Evolutionary conservation across 2,888 invertebrate species (phyloP), one percentile per base, ranked within the genome.

Genomic region (Lathronympha strigana): DNA sequence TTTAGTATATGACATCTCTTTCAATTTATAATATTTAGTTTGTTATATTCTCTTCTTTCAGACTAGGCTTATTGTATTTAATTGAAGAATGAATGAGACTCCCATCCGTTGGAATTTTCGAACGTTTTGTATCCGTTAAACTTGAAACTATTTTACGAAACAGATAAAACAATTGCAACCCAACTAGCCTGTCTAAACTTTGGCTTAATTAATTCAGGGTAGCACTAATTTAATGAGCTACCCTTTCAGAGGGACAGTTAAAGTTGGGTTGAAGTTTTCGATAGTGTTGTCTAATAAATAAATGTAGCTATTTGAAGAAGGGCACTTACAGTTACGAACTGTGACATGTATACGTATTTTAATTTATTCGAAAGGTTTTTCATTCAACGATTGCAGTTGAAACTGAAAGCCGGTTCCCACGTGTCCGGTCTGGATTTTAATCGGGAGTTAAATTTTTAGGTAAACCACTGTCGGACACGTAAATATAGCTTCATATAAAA

Each of bases 181-280:
- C 60, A 60, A 66, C 66, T 61, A 61, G 53, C 38, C 54, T 47
- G 53, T 66, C 66, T 54, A 47, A 66, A 66, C 47, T 66, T 58
- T 25, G 60, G 21, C 47, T 61, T 60, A 66, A 66, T 60, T 66
- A 54, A 66, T 64, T 53, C 28, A 45, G 51, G 38, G 19, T 17
- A 23, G 21, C 53, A 47, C 47, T 53, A 47, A 60, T 66, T 60
- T 60, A 66, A 60, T 45, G 40, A 63, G 57, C 25, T 38, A 47
- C 45, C 63, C 63, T 63, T 58, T 64, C 60, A 51, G 13, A 50
- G 57, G 25, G 57, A 31, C 57, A 11, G 58, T 19, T 33, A 4
- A 54, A 66, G 60, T 66, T 60, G 13, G 43, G 31, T 8, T 19
- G 17, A 66, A 66, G 60, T 66, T 40, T 57, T 60, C 38, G 31